A percentile compares a stretch with the other conserved stretches of the same genome.
Evolutionary conservation across 2,797 vertebrate genomes (phyloP).

Genomic region (Toxotes lorentzi): DNA sequence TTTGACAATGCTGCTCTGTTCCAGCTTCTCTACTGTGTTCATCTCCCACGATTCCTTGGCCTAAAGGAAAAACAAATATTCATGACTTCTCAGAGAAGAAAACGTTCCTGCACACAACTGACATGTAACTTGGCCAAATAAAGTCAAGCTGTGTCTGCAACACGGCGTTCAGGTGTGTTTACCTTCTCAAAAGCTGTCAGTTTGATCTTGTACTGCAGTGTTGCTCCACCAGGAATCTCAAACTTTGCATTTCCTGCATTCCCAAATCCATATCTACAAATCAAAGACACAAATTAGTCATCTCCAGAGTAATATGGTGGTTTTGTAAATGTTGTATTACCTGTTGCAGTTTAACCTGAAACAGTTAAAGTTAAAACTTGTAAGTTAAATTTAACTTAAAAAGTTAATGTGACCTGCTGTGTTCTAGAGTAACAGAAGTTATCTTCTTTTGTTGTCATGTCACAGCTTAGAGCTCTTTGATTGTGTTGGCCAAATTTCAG

Average conservation of each 20-base stretch:
- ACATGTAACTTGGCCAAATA: neutral
- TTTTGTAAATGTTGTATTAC: neutral
- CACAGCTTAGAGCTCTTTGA: neutral
- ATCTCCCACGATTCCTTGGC: conserved; percentile 99
- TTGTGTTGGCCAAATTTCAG: neutral
- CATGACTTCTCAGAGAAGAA: neutral
- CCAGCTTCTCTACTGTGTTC: conserved; percentile 92
- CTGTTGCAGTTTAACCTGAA: neutral
- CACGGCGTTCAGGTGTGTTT: conserved; percentile 14
- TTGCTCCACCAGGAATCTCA: conserved; percentile 89
- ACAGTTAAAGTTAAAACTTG: no score
- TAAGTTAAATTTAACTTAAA: no score
- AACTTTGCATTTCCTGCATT: conserved; percentile 88
- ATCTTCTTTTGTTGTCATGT: neutral
- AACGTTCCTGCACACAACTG: neutral
- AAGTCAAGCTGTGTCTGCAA: neutral
- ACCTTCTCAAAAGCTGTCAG: conserved; percentile 96
- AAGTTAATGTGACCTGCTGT: neutral
- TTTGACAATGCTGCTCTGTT: conserved; percentile 94
- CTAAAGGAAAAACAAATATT: conserved; percentile 71
- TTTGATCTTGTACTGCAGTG: conserved; percentile 91
- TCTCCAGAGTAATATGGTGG: neutral
- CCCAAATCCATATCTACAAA: conserved; percentile 93
- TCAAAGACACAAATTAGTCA: conserved; percentile 18
- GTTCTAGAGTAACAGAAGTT: neutral